Evolutionary conservation across 2,797 vertebrate species (phyloP), one percentile per base, ranked within the genome.

Genomic region (Mareca strepera): DNA sequence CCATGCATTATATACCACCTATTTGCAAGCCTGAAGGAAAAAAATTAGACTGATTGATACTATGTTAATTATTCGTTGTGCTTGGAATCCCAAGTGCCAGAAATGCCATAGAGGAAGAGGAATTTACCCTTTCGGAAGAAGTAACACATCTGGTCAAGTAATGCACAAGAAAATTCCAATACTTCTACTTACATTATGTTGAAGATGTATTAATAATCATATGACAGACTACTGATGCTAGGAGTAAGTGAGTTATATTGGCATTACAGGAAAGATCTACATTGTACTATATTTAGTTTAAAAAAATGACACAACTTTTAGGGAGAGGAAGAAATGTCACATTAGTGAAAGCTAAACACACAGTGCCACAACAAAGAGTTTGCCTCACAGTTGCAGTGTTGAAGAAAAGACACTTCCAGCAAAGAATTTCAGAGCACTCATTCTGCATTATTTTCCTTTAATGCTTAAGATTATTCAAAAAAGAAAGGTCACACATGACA

Each of bases 401-500:
- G 70, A 90, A 82, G 60, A 91, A 66, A 87, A 0, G 0, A 35
- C 67, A 53, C 37, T 50, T 50, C 73, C 2, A 80, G 10, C 7
- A 41, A 37, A 70, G 56, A 72, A 75, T 62, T 89, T 80, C 41
- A 82, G 48, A 85, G 28, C 0, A 1, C n/a, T 87, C 50, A 25
- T 50, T 82, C 60, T 56, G 59, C n/a, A 39, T 75, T 87, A 60
- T 64, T 81, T 92, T 62, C 75, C 81, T 7, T 33, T 87, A 88
- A 83, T 86, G 58, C 7, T 81, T 31, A 60, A 68, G 60, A 87
- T 82, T 74, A 86, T 91, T 83, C 93, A 52, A 28, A 70, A 94
- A 64, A 86, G 66, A 88, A 91, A 93, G 68, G 64, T 93, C 82
- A 60, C 43, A 39, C 3, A 29, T 67, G 52, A 43, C 29, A 78